Percentiles rank a stretch among this genome's conserved stretches.
Evolutionary conservation across 23 tunicate genomes (phyloP).

Genomic region (Trididemnum miniatum): DNA sequence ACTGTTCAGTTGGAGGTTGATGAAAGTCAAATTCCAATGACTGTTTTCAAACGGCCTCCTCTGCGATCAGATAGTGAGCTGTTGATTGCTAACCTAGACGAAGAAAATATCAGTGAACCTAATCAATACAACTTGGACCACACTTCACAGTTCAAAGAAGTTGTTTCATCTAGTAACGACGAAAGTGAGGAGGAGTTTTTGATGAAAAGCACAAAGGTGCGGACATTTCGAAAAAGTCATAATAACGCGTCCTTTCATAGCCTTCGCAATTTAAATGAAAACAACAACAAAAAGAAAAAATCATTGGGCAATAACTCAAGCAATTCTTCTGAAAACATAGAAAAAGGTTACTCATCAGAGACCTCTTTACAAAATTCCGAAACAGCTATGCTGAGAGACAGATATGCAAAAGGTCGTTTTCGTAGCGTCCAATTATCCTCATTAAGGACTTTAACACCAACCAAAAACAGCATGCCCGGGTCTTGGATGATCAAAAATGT

Average conservation of each 20-base stretch:
- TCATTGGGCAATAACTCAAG: neutral
- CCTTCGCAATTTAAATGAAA: neutral
- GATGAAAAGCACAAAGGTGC: neutral
- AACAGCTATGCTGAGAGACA: neutral
- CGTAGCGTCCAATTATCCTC: conserved; percentile 86
- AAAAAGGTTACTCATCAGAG: too few species aligned
- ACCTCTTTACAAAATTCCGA: neutral
- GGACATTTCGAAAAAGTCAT: neutral
- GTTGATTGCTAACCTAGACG: neutral
- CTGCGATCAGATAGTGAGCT: neutral
- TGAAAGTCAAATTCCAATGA: neutral
- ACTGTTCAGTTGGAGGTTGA: neutral
- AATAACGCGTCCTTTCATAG: neutral
- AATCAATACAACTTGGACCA: neutral
- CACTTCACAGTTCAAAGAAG: neutral
- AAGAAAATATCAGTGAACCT: neutral
- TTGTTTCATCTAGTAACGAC: neutral
- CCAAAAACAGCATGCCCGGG: neutral
- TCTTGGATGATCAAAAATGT: neutral
- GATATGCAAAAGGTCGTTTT: neutral
- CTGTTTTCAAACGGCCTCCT: too few species aligned
- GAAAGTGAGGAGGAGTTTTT: neutral
- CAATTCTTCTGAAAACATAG: neutral
- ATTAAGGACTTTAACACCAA: conserved; percentile 48
- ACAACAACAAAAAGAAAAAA: conserved; percentile 36